A percentile compares a stretch with the other conserved stretches of the same genome.
phyloP scores from a whole-genome alignment of 2,797 vertebrate species.

The Dendrocincla tyrannina region DNA sequence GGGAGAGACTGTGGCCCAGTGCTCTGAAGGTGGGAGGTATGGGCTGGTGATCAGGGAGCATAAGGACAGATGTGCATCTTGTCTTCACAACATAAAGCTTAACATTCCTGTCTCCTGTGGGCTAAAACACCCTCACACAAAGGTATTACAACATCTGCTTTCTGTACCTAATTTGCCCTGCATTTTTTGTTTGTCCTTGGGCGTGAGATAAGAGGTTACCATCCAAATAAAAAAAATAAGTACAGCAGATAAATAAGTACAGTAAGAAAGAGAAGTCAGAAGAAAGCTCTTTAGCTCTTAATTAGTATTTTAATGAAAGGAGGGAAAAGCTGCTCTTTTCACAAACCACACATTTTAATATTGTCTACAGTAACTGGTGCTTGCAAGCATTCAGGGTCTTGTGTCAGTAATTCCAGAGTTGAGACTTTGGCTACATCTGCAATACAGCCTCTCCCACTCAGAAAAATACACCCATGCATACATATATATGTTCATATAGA shows the following conservation, averaged over 20 bases:
- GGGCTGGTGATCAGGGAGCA: neutral
- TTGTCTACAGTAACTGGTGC: neutral
- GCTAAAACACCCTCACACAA: neutral
- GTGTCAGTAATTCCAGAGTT: neutral
- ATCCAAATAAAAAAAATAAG: neutral
- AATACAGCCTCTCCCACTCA: neutral
- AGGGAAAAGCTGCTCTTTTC: constrained; percentile 11
- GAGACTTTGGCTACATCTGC: neutral
- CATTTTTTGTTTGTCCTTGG: neutral
- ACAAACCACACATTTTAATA: neutral
- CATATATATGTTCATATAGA: neutral
- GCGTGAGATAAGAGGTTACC: neutral
- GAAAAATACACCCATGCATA: neutral
- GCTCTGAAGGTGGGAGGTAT: neutral
- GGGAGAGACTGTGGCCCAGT: too few relatives aligned
- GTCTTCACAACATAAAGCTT: neutral
- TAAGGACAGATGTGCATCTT: neutral
- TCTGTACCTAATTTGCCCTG: neutral
- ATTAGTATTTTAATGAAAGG: neutral
- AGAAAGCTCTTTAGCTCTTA: neutral
- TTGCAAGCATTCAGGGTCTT: neutral
- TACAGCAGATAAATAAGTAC: neutral
- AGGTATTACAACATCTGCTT: neutral
- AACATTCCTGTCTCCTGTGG: neutral
- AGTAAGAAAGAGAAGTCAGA: neutral